Evolutionary conservation across 2,113 vertebrate genomes (phyloP), one percentile per base, ranked within the genome.

Genomic region (Pygoscelis antarcticus): DNA sequence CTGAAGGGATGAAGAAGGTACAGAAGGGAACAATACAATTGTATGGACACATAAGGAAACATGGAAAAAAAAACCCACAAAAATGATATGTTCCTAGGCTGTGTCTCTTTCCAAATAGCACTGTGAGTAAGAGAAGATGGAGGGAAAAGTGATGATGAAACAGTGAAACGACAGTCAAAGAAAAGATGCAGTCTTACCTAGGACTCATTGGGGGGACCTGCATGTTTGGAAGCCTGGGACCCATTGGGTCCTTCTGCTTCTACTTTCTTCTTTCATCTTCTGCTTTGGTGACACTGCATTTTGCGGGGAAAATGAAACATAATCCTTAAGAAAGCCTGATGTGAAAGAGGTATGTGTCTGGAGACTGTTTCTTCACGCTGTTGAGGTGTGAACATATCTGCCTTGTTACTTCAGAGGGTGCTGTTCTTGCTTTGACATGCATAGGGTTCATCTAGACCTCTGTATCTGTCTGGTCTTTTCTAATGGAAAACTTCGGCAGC

Each of bases 51-150:
- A 11, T 30, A 61, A 57, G n/a, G 38, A 76, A 89, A 68, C 12
- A 40, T 0, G 0, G 19, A 22, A 60, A 55, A 75, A 57, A 58
- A 5, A 0, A 3, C 0, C 4, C 10, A 30, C 5, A 62, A 60
- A 76, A 65, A n/a, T 2, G 3, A 4, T 42, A 16, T 1, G 6
- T 70, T 83, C 84, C 13, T 13, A 77, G 54, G 11, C 20, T 82
- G 5, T 36, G 18, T 16, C 21, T 75, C 13, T 81, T 46, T 90
- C 57, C 76, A 60, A 95, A 83, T 36, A 65, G 12, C 27, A 65
- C 17, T 25, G 6, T 46, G 42, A 75, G 20, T 27, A 47, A 75
- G 66, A 40, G 20, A 65, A 86, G 20, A 17, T 21, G 46, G 40
- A 86, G 19, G 14, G 30, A 71, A 72, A 95, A 95, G 2, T 34